Base-by-base conservation (phyloP, 1,140 invertebrate species). In the Drosophila ironensis region DNA sequence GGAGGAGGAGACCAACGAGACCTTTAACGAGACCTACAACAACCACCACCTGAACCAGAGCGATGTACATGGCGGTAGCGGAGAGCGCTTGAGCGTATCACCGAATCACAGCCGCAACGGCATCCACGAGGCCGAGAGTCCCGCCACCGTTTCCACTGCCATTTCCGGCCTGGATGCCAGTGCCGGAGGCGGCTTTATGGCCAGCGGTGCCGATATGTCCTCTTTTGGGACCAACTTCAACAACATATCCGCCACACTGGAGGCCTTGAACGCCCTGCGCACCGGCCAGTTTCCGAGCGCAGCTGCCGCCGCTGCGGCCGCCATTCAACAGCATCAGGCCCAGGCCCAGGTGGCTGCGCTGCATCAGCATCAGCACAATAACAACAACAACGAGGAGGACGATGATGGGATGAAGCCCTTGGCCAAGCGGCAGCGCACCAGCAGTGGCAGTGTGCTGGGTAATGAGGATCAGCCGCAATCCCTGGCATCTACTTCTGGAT, bases 231-330 rank as follows among this genome's bases (percentile, higher is more conserved):
- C 80, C 14, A 72, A 77, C 53, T 89, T 89, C 42, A 89, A 87
- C 47, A 89, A 89, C 63, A 88, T 90, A 67, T 89, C 88, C 48
- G 87, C 88, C 38, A 90, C 88, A 0, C 38, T 90, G 61, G 88
- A 90, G 68, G 86, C 88, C 0, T 52, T 90, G 16, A 90, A 90
- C 67, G 87, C 88, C 4, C 47, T 90, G 17, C 75, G 88, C 57
- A 66, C 63, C 11, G 87, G 78, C 37, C 87, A 89, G 28, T 89
- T 89, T 17, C 87, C 87, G 35, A 74, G 60, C 20, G 82, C 87
- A 3, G 82, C 87, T 3, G 87, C 87, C 1, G 87, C 87, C 2
- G 87, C 87, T 2, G 87, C 87, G 2, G 87, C 71, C 4, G 86
- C 87, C 40, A 81, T 89, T 44, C 82, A 87, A 12, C 84, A 88